phyloP scores from a whole-genome alignment of 2,113 vertebrate species.

The Heterotilapia buettikoferi region DNA sequence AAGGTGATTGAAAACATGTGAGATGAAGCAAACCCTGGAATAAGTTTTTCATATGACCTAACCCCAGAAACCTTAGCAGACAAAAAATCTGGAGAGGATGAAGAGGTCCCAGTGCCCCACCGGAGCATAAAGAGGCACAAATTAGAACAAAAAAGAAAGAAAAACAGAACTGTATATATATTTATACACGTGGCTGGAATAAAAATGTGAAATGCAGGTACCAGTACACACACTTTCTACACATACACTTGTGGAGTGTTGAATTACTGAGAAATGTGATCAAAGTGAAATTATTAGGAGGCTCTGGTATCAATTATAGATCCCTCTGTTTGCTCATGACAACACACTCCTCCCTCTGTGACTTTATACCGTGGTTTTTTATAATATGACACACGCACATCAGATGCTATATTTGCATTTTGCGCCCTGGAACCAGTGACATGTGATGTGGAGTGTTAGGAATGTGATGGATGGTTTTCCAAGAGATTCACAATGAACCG shows the following conservation, averaged over 20 bases:
- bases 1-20: conserved; percentile 75
- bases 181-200: neutral
- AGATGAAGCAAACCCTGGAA: conserved; percentile 72
- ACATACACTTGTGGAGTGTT: neutral
- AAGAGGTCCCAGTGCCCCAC: conserved; percentile 30
- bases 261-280: conserved; percentile 7
- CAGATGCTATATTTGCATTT: neutral
- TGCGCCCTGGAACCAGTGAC: neutral
- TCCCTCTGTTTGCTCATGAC: neutral
- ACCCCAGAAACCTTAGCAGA: conserved; percentile 54
- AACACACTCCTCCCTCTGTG: neutral
- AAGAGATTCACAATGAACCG: conserved; percentile 4
- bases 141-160: conserved; percentile 14
- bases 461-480: conserved; percentile 16
- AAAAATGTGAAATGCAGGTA: neutral
- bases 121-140: conserved; percentile 40
- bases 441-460: conserved; percentile 1
- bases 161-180: neutral
- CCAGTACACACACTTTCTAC: neutral
- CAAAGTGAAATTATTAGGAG: neutral
- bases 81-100: conserved; percentile 61
- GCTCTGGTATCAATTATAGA: conserved; percentile 26
- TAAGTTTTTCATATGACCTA: conserved; percentile 65
- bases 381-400: neutral
- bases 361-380: neutral